Evolutionary conservation across 1,140 invertebrate genomes (phyloP).

Genomic region (Aleiodes sp.): DNA sequence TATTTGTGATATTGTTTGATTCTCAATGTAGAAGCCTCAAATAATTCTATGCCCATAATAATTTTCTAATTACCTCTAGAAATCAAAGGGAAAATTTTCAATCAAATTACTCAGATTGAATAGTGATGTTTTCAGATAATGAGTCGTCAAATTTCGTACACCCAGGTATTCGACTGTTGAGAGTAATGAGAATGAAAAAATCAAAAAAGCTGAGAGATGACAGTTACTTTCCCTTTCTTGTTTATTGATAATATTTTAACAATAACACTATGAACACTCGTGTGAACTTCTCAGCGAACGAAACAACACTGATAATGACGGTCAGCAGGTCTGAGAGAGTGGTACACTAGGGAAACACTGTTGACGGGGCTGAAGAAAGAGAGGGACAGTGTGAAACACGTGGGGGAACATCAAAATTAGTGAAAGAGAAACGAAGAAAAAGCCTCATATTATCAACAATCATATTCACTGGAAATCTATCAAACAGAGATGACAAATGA

Average conservation of each 20-base stretch:
- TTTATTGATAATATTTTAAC: no score
- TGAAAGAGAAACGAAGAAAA: slow-evolving; percentile 16
- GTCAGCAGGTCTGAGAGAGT: slow-evolving; percentile 1
- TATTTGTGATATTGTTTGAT: background rate
- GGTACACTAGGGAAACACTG: slow-evolving; percentile 24
- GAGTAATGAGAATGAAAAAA: background rate
- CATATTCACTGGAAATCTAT: background rate
- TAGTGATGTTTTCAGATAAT: no score
- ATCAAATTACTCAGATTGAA: no score
- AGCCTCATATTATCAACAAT: background rate
- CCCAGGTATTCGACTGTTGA: no score
- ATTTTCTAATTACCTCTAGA: no score
- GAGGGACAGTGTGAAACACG: background rate
- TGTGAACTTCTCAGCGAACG: slow-evolving; percentile 37
- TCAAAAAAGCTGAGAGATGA: no score
- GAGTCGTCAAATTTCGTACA: no score
- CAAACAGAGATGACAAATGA: background rate
- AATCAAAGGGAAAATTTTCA: no score
- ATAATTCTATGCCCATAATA: no score
- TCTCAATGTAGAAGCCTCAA: background rate
- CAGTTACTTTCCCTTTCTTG: no score
- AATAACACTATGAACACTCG: slow-evolving; percentile 26
- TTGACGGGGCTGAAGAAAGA: slow-evolving; percentile 23
- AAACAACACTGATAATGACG: slow-evolving; percentile 42
- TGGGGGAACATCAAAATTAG: slow-evolving; percentile 10